Percentiles rank a stretch among this genome's conserved stretches.
Conservation (phyloP, 2,797 vertebrate genomes). For the Sylvilagus floridanus region DNA sequence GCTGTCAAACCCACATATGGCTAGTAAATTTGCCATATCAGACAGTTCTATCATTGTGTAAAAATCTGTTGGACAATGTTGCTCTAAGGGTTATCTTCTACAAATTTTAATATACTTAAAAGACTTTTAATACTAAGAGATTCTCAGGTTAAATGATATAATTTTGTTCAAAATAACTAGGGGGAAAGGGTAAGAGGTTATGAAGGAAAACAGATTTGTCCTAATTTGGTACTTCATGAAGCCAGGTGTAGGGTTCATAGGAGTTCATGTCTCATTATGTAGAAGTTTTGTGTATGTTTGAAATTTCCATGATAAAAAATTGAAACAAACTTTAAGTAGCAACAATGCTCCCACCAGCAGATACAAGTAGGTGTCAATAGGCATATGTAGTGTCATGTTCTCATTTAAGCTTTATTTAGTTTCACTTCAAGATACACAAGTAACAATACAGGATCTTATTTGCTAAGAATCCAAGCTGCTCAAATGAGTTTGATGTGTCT, state of each 20-base stretch:
- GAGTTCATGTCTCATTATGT: neutral
- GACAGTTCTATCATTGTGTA: neutral
- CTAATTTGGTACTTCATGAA: neutral
- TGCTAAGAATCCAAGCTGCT: neutral
- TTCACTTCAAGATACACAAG: neutral
- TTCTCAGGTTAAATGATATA: neutral
- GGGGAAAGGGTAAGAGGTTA: neutral
- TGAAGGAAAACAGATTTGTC: neutral
- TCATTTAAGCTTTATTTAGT: neutral
- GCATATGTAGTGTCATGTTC: neutral
- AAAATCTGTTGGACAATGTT: neutral
- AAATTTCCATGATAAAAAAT: slow-evolving; percentile 17
- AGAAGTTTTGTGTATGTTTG: slow-evolving; percentile 22
- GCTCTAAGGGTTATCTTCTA: neutral
- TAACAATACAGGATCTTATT: neutral
- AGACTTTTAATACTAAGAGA: slow-evolving; percentile 21
- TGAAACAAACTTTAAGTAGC: neutral
- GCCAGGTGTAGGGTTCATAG: neutral
- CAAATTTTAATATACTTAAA: slow-evolving; percentile 19
- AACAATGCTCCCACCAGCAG: neutral
- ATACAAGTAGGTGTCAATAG: neutral
- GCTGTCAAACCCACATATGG: neutral
- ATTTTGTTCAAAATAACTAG: slow-evolving; percentile 29
- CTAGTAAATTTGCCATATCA: neutral
- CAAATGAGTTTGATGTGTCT: slow-evolving; percentile 8